Evolutionary conservation across 64 coral and sea anemone species (phyloP).

Genomic region (Astreopora myriophthalma): DNA sequence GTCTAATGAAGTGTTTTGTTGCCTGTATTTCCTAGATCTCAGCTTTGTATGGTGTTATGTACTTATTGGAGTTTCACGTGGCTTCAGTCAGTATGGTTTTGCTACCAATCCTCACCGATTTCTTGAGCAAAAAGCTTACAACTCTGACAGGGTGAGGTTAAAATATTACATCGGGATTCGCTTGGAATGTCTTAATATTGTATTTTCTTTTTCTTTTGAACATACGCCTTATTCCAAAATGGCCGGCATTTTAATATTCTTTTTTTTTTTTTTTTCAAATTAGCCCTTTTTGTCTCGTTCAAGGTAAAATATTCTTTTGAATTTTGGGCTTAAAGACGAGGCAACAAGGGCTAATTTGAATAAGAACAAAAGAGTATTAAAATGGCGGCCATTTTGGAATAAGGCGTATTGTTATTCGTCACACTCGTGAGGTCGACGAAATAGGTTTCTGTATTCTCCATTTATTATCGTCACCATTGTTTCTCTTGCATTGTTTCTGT

Average conservation of each 20-base stretch:
- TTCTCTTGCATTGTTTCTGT: neutral
- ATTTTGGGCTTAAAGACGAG: too few species aligned
- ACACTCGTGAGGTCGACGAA: too few species aligned
- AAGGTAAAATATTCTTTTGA: too few species aligned
- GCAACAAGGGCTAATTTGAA: too few species aligned
- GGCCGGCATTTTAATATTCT: neutral
- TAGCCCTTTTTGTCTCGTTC: too few species aligned
- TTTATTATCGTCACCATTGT: too few species aligned
- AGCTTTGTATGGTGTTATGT: slow-evolving; percentile 88
- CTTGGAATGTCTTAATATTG: too few species aligned
- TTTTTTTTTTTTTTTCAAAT: neutral
- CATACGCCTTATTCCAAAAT: neutral
- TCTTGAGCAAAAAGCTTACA: slow-evolving; percentile 69
- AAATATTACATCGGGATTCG: neutral
- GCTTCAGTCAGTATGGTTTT: slow-evolving; percentile 68
- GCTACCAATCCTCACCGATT: slow-evolving; percentile 80
- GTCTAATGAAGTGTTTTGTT: neutral
- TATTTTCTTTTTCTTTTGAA: too few species aligned
- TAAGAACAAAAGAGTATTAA: too few species aligned
- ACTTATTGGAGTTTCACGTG: slow-evolving; percentile 85
- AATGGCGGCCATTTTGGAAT: too few species aligned
- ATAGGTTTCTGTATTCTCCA: too few species aligned
- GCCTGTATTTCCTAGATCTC: slow-evolving; percentile 85
- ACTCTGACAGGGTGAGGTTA: slow-evolving; percentile 64
- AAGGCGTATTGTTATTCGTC: too few species aligned